Conservation (phyloP, 2,113 vertebrate genomes). For the Varanus salvator region DNA sequence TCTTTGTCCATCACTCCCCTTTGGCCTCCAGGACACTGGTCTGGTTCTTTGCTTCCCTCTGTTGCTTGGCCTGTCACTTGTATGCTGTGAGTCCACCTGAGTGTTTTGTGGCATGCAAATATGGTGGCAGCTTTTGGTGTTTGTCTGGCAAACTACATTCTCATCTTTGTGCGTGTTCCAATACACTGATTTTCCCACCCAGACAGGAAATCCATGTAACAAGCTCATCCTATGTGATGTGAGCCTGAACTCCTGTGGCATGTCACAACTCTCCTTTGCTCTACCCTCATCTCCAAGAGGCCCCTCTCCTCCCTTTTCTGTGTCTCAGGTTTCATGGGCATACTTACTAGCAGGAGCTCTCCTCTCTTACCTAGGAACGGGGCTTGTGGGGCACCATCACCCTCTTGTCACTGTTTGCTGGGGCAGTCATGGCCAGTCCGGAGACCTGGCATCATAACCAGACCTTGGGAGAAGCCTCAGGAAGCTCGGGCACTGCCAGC, state of each 20-base stretch:
- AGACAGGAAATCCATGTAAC: neutral
- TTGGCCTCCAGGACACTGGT: neutral
- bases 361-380: conserved; percentile 57
- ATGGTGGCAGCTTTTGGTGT: neutral
- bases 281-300: neutral
- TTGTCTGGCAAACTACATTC: neutral
- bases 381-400: conserved; percentile 64
- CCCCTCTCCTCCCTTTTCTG: neutral
- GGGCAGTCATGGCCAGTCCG: conserved; percentile 51
- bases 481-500: conserved; percentile 30
- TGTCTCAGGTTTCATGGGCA: neutral
- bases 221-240: neutral
- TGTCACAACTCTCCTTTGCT: accelerated
- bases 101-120: neutral
- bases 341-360: neutral
- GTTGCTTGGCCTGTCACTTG: neutral
- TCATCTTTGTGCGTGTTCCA: neutral
- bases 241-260: neutral
- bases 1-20: neutral
- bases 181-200: neutral
- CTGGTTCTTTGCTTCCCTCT: neutral
- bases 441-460: conserved; percentile 38
- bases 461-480: neutral
- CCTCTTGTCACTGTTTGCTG: conserved; percentile 68
- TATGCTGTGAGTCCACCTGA: neutral